Evolutionary conservation across 2,113 vertebrate genomes (phyloP).

Genomic region (Pomatorhinus ruficollis): DNA sequence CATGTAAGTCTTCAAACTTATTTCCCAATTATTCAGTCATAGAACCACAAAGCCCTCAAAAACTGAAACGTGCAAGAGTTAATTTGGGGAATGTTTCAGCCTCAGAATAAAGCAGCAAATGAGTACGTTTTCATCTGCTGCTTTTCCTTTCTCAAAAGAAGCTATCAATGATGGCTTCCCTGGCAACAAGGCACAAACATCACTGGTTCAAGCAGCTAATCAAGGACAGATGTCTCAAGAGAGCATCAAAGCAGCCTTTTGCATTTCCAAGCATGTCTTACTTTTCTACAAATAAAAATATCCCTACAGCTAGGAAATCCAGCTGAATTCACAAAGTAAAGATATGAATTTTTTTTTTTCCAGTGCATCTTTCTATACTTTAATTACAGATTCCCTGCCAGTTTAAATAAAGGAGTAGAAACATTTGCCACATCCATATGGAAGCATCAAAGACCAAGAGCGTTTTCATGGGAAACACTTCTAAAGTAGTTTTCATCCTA

Average conservation of each 20-base stretch:
- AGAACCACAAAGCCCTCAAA: not conserved
- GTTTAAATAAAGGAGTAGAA: not conserved
- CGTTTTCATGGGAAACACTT: not conserved
- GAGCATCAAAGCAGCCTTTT: not conserved
- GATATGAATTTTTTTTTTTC: not conserved
- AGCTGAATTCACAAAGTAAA: not conserved
- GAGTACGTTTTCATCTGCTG: not conserved
- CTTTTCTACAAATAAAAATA: conserved; percentile 20
- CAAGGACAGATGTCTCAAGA: conserved; percentile 21
- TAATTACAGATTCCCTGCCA: not conserved
- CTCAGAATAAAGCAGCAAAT: not conserved
- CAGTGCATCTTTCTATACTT: not conserved
- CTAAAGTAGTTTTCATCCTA: not conserved
- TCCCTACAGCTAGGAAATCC: not conserved
- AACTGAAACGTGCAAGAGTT: not conserved
- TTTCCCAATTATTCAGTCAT: not conserved
- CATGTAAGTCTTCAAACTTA: not conserved
- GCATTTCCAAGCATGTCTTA: not conserved
- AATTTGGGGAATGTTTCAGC: not conserved
- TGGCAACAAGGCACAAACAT: not conserved
- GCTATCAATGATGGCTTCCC: not conserved
- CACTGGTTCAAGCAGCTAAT: conserved; percentile 6
- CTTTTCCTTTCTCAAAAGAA: not conserved
- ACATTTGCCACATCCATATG: not conserved
- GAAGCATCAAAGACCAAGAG: not conserved